These are phyloP conservation scores for Heloderma charlesbogerti DNA, from an alignment of 2,113 vertebrate species.

Conservation along the genomic window DNA sequence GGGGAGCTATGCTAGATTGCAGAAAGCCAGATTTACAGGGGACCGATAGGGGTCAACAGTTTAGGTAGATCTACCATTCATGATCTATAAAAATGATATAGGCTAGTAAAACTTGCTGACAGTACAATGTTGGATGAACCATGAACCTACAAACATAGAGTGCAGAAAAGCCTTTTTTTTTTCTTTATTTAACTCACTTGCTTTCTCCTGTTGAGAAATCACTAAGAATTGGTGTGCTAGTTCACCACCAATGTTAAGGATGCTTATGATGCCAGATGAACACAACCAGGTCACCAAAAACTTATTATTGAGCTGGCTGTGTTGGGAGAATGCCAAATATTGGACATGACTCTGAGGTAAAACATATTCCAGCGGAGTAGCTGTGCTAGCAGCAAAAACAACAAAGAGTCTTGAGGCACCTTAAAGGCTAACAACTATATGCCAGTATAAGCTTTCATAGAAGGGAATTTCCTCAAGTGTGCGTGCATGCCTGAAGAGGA, in stretches of 20 bases:
- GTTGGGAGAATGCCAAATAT: conserved; percentile 41
- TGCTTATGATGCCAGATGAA: conserved; percentile 60
- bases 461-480: conserved; percentile 41
- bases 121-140: conserved; percentile 63
- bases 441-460: too few species aligned
- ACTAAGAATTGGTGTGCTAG: conserved; percentile 27
- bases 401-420: too few species aligned
- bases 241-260: conserved; percentile 62
- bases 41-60: conserved; percentile 71
- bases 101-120: conserved; percentile 73
- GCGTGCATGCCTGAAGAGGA: conserved; percentile 19
- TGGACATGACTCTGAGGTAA: conserved; percentile 50
- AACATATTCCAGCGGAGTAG: neutral
- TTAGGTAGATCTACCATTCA: conserved; percentile 70
- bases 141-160: conserved; percentile 59
- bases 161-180: conserved; percentile 66
- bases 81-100: conserved; percentile 77
- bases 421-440: neutral
- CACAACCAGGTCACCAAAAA: conserved; percentile 34
- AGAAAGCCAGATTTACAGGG: conserved; percentile 73
- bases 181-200: conserved; percentile 42
- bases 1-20: conserved; percentile 67
- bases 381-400: too few species aligned
- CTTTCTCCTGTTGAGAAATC: conserved; percentile 60
- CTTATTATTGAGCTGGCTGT: conserved; percentile 9